Conservation (phyloP, 2,888 invertebrate genomes). For the Drosophila borealis region DNA sequence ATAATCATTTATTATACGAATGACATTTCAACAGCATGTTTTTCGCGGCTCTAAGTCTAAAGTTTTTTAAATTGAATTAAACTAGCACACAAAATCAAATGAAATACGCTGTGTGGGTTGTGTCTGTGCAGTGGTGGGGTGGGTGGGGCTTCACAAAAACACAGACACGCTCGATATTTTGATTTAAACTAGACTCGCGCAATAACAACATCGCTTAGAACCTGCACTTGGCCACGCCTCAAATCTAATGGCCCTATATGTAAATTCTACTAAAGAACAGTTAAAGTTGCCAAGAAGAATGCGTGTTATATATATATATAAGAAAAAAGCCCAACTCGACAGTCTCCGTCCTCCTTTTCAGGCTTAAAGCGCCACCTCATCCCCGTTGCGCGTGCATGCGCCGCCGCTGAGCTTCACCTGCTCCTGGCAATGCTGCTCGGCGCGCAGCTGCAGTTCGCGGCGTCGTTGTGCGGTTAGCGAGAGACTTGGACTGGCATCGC, state of each 20-base stretch:
- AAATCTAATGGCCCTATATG: constrained; percentile 7
- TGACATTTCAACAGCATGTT: constrained; percentile 33
- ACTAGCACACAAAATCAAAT: constrained; percentile 47
- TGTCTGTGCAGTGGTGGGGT: constrained; percentile 12
- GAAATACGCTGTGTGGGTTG: constrained; percentile 39
- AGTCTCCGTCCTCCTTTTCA: neutral
- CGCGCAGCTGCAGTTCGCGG: constrained; percentile 71
- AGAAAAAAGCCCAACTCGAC: neutral
- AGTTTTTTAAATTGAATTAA: constrained; percentile 59
- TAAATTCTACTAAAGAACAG: constrained; percentile 28
- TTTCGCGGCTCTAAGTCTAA: constrained; percentile 30
- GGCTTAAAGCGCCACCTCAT: constrained; percentile 81
- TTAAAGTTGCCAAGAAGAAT: neutral
- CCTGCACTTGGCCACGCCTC: constrained; percentile 11
- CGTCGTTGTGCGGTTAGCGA: constrained; percentile 78
- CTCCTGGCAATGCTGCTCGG: constrained; percentile 71
- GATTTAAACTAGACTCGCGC: constrained; percentile 32
- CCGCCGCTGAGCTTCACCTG: constrained; percentile 66
- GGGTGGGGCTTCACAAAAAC: constrained; percentile 7
- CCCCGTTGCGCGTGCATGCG: constrained; percentile 70
- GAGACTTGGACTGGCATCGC: constrained; percentile 36
- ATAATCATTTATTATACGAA: constrained; percentile 45
- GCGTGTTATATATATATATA: no score
- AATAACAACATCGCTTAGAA: constrained; percentile 42
- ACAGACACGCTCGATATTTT: constrained; percentile 10